Base-by-base conservation (phyloP, 2,888 invertebrate species). In the Linyphia triangularis region DNA sequence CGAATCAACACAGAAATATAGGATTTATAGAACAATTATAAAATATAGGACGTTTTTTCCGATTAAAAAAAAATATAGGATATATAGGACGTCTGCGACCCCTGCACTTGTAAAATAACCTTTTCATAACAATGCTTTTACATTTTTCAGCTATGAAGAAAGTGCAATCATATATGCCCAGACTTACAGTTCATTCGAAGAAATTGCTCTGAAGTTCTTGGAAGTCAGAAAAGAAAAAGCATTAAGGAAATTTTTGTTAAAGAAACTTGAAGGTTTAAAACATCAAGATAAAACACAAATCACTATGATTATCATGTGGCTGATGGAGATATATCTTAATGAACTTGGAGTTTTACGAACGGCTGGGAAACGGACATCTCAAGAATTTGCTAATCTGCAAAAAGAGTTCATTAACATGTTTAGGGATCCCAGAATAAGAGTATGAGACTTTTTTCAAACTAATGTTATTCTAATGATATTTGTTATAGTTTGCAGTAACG, bases 251-350 rank as follows among this genome's bases (percentile, higher is more conserved):
- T 98, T 97, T 92, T 94, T 99, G n/a, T 94, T 95, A 81, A 96
- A 94, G 92, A 97, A 98, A 93, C 93, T 99, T 77, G 95, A 96
- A 26, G 94, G 95, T 33, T 92, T 97, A 4, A 16, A 94, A 94
- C 40, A 93, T 94, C 1, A 93, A 91, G 97, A 98, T 90, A 96
- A 96, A 92, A 97, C 98, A 0, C 96, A 98, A 91, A 95, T 96
- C 72, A 97, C 98, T 0, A 97, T 98, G 95, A 94, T 99, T 51
- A 96, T 98, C 0, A 95, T 98, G 81, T 99, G 99, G 99, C 94
- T 99, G 91, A 95, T 97, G 0, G 99, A 99, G 93, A 93, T 99
- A 37, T 98, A 96, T 92, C 94, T 99, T 90, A 96, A 96, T 81
- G 96, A 98, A 93, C 94, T 99, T 84, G 97, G 97, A n/a, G 93